Conservation (phyloP, 1,140 invertebrate genomes). For the Macrobrachium nipponense region DNA sequence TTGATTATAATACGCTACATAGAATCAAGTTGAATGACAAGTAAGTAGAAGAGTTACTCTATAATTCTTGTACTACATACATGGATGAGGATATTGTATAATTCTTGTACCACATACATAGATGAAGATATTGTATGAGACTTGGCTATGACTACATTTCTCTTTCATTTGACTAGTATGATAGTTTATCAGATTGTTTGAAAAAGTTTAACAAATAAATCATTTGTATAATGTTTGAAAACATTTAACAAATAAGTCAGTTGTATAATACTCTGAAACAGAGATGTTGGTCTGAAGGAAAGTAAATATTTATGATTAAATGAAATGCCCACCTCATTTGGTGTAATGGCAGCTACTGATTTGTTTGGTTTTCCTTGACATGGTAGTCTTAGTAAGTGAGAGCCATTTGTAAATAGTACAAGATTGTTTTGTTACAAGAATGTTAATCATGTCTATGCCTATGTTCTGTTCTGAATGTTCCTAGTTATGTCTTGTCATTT, state of each 20-base stretch:
- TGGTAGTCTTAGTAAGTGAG: too few species aligned
- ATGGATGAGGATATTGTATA: not conserved
- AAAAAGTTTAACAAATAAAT: not conserved
- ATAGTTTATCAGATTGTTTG: not conserved
- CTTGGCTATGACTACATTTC: too few species aligned
- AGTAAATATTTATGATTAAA: too few species aligned
- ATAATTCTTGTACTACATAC: not conserved
- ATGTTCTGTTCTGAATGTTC: too few species aligned
- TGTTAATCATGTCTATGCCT: too few species aligned
- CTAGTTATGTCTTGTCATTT: too few species aligned
- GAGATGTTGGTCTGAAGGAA: slow-evolving; percentile 10
- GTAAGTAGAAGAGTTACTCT: slow-evolving; percentile 72
- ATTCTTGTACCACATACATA: not conserved
- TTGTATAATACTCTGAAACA: not conserved
- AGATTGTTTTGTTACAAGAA: too few species aligned
- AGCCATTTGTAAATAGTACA: too few species aligned
- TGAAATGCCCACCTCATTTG: too few species aligned
- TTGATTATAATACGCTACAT: slow-evolving; percentile 87
- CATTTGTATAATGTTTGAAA: not conserved
- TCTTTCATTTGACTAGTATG: too few species aligned
- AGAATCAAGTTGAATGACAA: slow-evolving; percentile 92
- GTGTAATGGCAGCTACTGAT: too few species aligned
- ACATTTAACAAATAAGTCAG: not conserved
- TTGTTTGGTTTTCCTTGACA: too few species aligned
- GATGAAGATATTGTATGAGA: not conserved